Percentiles rank a stretch among this genome's conserved stretches.
Conservation (phyloP, 2,797 vertebrate species). For the Pristis pectinata region DNA sequence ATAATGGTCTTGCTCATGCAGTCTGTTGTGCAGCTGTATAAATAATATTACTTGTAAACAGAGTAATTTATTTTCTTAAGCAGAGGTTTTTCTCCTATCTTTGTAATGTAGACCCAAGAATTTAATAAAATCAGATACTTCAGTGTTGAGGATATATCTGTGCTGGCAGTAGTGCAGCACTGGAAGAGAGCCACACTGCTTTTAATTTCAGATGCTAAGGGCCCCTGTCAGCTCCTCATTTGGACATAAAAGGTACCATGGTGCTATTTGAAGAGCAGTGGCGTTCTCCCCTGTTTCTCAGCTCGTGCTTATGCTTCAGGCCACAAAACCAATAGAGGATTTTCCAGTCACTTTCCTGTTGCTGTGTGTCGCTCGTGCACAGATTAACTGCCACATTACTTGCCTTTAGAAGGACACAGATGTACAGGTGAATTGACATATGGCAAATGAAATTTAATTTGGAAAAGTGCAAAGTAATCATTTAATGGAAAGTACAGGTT, state of each 20-base stretch:
- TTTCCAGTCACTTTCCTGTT: not conserved
- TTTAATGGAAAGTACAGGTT: not conserved
- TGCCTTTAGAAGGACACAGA: not conserved
- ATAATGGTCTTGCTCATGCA: too few species aligned
- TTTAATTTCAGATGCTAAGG: too few species aligned
- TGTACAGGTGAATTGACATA: not conserved
- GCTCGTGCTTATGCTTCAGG: not conserved
- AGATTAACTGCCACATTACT: too few species aligned
- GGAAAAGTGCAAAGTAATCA: not conserved
- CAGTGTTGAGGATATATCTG: not conserved
- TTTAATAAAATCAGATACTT: not conserved
- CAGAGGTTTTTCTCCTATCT: not conserved
- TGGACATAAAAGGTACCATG: not conserved
- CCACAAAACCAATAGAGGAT: not conserved
- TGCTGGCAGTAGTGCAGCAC: not conserved
- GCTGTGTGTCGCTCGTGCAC: not conserved
- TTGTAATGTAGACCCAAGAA: not conserved
- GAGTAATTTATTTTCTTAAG: not conserved
- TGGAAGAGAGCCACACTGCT: not conserved
- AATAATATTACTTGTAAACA: not conserved
- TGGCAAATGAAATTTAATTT: not conserved
- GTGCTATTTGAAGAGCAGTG: not conserved
- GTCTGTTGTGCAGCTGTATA: not conserved
- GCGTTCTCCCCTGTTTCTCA: not conserved
- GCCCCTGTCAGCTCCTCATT: too few species aligned